These are phyloP conservation scores for Eulemur rubriventer DNA, from an alignment of 2,797 vertebrate species.

Conservation along the genomic window DNA sequence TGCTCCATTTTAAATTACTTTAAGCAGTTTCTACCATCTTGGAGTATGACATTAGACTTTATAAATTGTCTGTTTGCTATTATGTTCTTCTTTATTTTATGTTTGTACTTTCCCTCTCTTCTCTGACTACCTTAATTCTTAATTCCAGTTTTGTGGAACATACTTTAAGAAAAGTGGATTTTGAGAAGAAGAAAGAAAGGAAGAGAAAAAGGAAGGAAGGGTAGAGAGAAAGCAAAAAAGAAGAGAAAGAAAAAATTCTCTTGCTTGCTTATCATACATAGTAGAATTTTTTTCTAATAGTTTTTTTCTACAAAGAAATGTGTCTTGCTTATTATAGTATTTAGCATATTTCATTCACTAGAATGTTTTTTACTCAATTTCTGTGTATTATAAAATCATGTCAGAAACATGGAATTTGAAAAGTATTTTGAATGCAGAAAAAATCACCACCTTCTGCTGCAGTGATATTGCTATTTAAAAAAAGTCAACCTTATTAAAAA, in stretches of 20 bases:
- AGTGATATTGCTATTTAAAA: neutral
- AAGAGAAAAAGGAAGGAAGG: neutral
- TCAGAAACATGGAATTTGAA: slow-evolving; percentile 7
- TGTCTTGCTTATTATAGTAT: neutral
- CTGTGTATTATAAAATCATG: neutral
- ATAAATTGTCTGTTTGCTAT: neutral
- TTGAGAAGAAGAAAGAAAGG: neutral
- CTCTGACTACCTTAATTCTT: neutral
- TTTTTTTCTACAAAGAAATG: neutral
- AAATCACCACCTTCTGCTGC: neutral
- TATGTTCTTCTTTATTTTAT: neutral
- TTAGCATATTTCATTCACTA: neutral
- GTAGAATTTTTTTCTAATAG: neutral
- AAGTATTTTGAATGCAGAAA: neutral
- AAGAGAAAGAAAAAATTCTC: neutral
- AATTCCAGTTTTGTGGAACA: neutral
- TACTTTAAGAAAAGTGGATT: neutral
- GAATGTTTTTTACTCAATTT: neutral
- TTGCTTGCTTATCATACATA: neutral
- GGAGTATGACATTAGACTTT: neutral
- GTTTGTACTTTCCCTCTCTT: neutral
- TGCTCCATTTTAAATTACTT: neutral
- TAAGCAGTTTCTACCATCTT: neutral
- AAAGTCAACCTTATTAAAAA: neutral
- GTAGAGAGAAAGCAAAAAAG: too few relatives aligned